These are phyloP conservation scores for Stegostoma tigrinum DNA, from an alignment of 2,113 vertebrate species.

Conservation along the genomic window DNA sequence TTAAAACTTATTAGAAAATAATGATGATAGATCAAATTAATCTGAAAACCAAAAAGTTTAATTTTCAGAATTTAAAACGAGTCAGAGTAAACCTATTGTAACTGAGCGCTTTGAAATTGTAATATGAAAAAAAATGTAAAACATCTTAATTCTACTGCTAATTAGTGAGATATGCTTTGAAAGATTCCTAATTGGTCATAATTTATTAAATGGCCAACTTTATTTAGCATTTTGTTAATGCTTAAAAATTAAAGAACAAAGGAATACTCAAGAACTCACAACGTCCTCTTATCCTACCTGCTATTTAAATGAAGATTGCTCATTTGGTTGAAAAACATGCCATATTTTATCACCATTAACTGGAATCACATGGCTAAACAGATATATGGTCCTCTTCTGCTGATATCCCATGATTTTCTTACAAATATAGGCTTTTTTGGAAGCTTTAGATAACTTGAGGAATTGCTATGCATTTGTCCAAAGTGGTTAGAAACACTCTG, in stretches of 20 bases:
- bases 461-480: neutral
- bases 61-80: neutral
- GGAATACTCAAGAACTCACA: neutral
- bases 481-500: neutral
- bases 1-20: constrained; percentile 17
- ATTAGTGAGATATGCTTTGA: neutral
- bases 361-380: neutral
- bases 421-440: neutral
- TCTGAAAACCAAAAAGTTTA: constrained; percentile 4
- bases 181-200: neutral
- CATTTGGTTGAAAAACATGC: neutral
- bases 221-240: neutral
- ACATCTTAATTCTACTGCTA: neutral
- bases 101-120: neutral
- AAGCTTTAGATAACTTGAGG: neutral
- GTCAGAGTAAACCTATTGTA: neutral
- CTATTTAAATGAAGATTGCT: neutral
- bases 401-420: neutral
- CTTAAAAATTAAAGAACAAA: neutral
- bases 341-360: neutral
- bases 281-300: neutral
- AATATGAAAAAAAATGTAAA: neutral
- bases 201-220: neutral
- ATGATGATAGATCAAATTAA: neutral
- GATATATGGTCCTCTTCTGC: neutral